These are phyloP conservation scores for Meandrusa payeni DNA, from an alignment of 2,888 invertebrate genomes.

Conservation along the genomic window DNA sequence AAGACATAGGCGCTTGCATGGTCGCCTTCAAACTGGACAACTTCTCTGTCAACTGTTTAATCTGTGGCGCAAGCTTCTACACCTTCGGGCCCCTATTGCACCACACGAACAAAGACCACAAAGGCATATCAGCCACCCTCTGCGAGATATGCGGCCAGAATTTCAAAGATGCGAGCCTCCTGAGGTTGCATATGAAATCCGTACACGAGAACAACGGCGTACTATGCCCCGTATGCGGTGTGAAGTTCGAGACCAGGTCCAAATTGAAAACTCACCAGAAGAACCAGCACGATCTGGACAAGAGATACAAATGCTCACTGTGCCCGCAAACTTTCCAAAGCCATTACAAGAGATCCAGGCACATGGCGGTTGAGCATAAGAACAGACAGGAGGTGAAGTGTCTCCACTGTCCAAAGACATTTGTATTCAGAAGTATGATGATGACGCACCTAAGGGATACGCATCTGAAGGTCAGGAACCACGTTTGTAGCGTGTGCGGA, in stretches of 20 bases:
- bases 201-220: slow-evolving; percentile 59
- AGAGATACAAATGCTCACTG: slow-evolving; percentile 73
- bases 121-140: slow-evolving; percentile 61
- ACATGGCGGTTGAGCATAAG: slow-evolving; percentile 67
- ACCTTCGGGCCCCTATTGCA: slow-evolving; percentile 65
- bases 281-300: slow-evolving; percentile 64
- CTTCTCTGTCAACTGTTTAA: slow-evolving; percentile 55
- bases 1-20: slow-evolving; percentile 65
- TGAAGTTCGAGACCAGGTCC: slow-evolving; percentile 68
- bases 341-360: slow-evolving; percentile 62
- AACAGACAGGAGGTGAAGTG: slow-evolving; percentile 66
- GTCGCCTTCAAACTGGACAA: slow-evolving; percentile 65
- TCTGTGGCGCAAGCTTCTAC: slow-evolving; percentile 60
- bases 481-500: slow-evolving; percentile 63
- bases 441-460: slow-evolving; percentile 66
- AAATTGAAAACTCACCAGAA: slow-evolving; percentile 74
- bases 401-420: slow-evolving; percentile 66
- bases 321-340: slow-evolving; percentile 63
- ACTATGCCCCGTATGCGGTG: slow-evolving; percentile 65
- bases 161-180: slow-evolving; percentile 57
- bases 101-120: slow-evolving; percentile 71
- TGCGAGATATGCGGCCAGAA: slow-evolving; percentile 70
- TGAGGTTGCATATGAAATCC: slow-evolving; percentile 57
- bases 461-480: slow-evolving; percentile 64
- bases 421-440: slow-evolving; percentile 71